Evolutionary conservation across 2,797 vertebrate genomes (phyloP).

Genomic region (Pseudochirops corinnae): DNA sequence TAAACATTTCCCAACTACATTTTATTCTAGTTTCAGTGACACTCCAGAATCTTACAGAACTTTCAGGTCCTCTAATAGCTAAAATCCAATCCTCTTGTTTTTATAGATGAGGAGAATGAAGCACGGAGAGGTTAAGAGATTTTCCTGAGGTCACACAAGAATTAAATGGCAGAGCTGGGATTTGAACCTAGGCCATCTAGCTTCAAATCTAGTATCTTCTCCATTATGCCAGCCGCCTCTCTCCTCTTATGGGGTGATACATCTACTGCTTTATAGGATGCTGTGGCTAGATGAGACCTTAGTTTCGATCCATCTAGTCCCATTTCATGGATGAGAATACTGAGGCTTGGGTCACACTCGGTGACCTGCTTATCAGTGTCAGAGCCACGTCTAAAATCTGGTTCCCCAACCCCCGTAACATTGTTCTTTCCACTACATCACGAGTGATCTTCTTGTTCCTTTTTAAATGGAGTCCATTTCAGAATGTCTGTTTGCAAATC

Average conservation of each 20-base stretch:
- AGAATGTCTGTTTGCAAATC: neutral
- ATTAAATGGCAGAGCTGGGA: too few relatives aligned
- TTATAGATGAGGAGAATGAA: neutral
- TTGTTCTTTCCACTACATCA: neutral
- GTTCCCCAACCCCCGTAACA: neutral
- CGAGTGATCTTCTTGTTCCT: too few relatives aligned
- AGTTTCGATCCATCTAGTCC: too few relatives aligned
- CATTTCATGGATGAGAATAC: too few relatives aligned
- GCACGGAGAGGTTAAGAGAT: neutral
- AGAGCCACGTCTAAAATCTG: neutral
- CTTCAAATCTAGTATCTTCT: too few relatives aligned
- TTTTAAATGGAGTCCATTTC: neutral
- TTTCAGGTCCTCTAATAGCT: neutral
- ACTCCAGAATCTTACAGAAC: neutral
- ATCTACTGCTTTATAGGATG: too few relatives aligned
- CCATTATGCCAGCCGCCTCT: too few relatives aligned
- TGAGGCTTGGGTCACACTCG: too few relatives aligned
- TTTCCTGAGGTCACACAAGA: neutral
- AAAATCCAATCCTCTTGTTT: neutral
- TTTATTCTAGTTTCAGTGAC: neutral
- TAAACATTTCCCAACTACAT: neutral
- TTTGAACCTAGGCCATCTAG: too few relatives aligned
- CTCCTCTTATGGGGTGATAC: too few relatives aligned
- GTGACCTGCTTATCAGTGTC: neutral
- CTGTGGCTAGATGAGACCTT: too few relatives aligned